Percentiles rank a stretch among this genome's conserved stretches.
phyloP scores from a whole-genome alignment of 2,797 vertebrate species.

The Mareca strepera region DNA sequence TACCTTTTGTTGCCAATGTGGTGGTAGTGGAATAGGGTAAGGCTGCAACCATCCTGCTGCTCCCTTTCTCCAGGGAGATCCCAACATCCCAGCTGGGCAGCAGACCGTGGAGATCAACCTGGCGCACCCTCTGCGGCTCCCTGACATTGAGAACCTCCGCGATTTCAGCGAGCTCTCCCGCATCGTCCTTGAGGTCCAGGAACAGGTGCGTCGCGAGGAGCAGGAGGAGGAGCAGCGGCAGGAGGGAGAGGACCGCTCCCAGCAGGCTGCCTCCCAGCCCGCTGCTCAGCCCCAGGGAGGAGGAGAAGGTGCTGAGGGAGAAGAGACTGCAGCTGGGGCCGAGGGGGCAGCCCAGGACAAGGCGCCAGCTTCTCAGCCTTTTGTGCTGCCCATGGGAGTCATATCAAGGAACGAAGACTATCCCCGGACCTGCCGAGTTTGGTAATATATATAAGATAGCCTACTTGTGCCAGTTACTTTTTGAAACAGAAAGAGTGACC shows the following conservation, averaged over 20 bases:
- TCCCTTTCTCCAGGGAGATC: conserved; percentile 87
- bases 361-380: conserved; percentile 78
- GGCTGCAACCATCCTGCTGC: background rate
- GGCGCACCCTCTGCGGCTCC: conserved; percentile 86
- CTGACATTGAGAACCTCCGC: conserved; percentile 86
- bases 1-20: background rate
- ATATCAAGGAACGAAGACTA: conserved; percentile 95
- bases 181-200: conserved; percentile 86
- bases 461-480: rapidly evolving
- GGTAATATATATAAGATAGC: conserved; percentile 77
- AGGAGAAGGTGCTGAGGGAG: background rate
- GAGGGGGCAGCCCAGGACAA: conserved; percentile 41
- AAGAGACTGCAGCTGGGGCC: conserved; percentile 4
- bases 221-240: conserved; percentile 40
- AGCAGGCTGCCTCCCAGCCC: background rate
- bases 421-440: conserved; percentile 90
- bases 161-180: conserved; percentile 92
- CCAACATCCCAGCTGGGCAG: conserved; percentile 96
- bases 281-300: background rate
- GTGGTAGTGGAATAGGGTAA: background rate
- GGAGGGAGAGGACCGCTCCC: background rate
- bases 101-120: conserved; percentile 93
- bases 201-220: conserved; percentile 85
- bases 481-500: background rate
- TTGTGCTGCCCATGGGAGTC: conserved; percentile 90